Evolutionary conservation across 2,113 vertebrate genomes (phyloP), one percentile per base, ranked within the genome.

Genomic region (Paracanthobrama guichenoti): DNA sequence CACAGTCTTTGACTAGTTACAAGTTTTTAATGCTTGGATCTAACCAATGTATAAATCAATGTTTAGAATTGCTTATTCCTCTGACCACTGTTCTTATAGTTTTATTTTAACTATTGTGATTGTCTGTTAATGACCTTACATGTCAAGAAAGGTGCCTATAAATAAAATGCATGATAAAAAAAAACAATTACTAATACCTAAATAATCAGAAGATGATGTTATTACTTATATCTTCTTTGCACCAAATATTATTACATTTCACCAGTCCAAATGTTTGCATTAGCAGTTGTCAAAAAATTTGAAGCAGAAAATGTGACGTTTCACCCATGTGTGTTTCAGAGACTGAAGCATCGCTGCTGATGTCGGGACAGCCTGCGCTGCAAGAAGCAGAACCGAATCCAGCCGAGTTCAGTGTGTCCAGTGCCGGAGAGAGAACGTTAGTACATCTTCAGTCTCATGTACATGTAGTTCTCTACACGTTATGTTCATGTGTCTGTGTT

Each of bases 341-440:
- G 14, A 89, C 91, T 0, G 92, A 88, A 35, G 88, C 78, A 39
- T 92, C 94, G 4, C 90, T 93, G 6, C 87, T 93, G 82, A 80
- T 91, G 80, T 91, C 92, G 8, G 86, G 90, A 2, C 79, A 82
- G 16, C 86, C 69, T 4, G 79, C 3, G 0, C 16, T 81, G n/a
- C 62, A 84, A n/a, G 82, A 89, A 14, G 20, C 31, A 0, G 85
- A 90, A 59, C 82, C 50, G 1, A 62, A 86, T 44, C 79, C 85
- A 53, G 46, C 82, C 18, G 81, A 88, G 53, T 82, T 81, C 3
- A 88, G 85, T 46, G 18, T 84, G 4, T 48, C 42, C 18, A 86
- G 80, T 71, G 89, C 55, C 42, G 80, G 44, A 73, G n/a, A 84
- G 0, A 93, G 92, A 83, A 83, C 53, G 66, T 83, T 35, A 18